These are phyloP conservation scores for Malthinus seriepunctatus DNA, from an alignment of 2,888 invertebrate species.

Conservation along the genomic window DNA sequence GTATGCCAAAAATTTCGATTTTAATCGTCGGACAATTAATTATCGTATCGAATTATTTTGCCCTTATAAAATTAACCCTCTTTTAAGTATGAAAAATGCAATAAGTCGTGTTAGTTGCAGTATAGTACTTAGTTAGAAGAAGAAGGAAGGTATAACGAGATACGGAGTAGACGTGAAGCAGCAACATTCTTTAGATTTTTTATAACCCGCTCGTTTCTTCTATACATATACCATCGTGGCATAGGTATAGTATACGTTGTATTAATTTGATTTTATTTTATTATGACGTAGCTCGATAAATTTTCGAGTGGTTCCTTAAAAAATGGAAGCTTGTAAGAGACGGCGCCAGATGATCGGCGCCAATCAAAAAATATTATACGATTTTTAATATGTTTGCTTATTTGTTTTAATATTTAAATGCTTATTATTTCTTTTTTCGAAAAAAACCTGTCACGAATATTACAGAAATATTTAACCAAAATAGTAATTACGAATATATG, in stretches of 20 bases:
- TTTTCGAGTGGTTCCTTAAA: constrained; percentile 44
- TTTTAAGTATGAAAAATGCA: too few species aligned
- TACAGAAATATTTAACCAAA: too few species aligned
- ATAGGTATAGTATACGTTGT: constrained; percentile 37
- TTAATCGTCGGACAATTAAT: too few species aligned
- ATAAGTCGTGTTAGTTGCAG: too few species aligned
- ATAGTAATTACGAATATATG: neutral
- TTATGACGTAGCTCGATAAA: constrained; percentile 53
- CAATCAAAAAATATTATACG: constrained; percentile 42
- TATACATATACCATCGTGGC: constrained; percentile 27
- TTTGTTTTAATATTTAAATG: constrained; percentile 13
- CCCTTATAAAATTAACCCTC: too few species aligned
- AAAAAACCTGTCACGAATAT: too few species aligned
- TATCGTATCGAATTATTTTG: too few species aligned
- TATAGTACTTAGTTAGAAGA: constrained; percentile 1
- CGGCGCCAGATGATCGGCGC: constrained; percentile 51
- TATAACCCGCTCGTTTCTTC: constrained; percentile 42
- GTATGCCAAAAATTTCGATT: too few species aligned
- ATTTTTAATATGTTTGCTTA: constrained; percentile 26
- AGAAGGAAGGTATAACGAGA: constrained; percentile 10
- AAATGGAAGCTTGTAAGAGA: constrained; percentile 42
- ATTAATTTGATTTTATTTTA: constrained; percentile 55
- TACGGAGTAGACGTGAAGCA: constrained; percentile 36
- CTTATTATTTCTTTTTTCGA: neutral
- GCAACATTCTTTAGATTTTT: constrained; percentile 51